Percentiles rank a stretch among this genome's conserved stretches.
These are phyloP conservation scores for Lathronympha strigana DNA, from an alignment of 2,888 invertebrate species.

Conservation along the genomic window DNA sequence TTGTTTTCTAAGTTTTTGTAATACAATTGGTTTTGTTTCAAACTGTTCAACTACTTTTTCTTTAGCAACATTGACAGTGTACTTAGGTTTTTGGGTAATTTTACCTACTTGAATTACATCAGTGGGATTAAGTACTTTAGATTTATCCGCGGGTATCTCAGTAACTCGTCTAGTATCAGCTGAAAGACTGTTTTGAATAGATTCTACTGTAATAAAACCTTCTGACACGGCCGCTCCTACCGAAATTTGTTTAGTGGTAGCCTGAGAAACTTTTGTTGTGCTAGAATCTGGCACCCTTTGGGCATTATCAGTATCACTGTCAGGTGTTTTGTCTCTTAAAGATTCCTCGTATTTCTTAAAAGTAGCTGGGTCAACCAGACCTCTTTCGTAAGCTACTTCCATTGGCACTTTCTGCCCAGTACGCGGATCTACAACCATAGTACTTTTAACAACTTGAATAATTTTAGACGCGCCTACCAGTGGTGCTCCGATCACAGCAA, in stretches of 20 bases:
- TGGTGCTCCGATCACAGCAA: slow-evolving; percentile 90
- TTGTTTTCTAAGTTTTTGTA: slow-evolving; percentile 92
- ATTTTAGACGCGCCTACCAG: slow-evolving; percentile 88
- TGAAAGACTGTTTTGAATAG: slow-evolving; percentile 75
- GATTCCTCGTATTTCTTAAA: slow-evolving; percentile 81
- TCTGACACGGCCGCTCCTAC: slow-evolving; percentile 85
- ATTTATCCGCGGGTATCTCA: slow-evolving; percentile 54
- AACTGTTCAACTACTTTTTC: slow-evolving; percentile 84
- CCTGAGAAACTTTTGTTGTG: slow-evolving; percentile 56
- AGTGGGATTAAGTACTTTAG: slow-evolving; percentile 54
- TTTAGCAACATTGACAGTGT: slow-evolving; percentile 86
- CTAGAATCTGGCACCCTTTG: slow-evolving; percentile 49
- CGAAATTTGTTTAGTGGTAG: slow-evolving; percentile 81
- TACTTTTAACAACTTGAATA: slow-evolving; percentile 85
- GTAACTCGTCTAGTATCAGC: slow-evolving; percentile 64
- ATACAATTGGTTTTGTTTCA: slow-evolving; percentile 86
- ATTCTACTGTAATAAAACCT: slow-evolving; percentile 82
- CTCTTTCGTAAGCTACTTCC: slow-evolving; percentile 91
- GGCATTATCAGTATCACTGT: slow-evolving; percentile 47
- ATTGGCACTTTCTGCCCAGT: slow-evolving; percentile 92
- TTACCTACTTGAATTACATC: slow-evolving; percentile 85
- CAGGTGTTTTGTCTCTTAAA: slow-evolving; percentile 66
- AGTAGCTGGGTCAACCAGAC: slow-evolving; percentile 86
- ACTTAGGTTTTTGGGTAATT: slow-evolving; percentile 86
- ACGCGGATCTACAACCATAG: slow-evolving; percentile 90